A percentile compares a stretch with the other conserved stretches of the same genome.
phyloP scores from a whole-genome alignment of 2,888 invertebrate genomes.

The Thyatira batis region DNA sequence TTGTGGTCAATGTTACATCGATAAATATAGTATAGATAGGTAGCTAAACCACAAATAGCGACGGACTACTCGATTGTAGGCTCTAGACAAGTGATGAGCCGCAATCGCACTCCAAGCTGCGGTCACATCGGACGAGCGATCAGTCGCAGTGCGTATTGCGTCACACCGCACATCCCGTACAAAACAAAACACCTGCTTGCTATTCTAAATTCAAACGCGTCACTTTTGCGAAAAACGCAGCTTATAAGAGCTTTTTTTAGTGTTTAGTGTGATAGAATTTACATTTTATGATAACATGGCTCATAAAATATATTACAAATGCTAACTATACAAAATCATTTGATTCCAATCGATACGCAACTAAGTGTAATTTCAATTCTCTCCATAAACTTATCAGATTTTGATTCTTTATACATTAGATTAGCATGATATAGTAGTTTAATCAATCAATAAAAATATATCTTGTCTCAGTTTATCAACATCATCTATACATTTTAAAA shows the following conservation, averaged over 20 bases:
- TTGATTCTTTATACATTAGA: constrained; percentile 8
- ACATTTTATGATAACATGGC: too few species aligned
- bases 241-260: too few species aligned
- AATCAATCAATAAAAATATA: constrained; percentile 11
- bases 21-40: neutral
- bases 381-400: neutral
- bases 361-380: constrained; percentile 30
- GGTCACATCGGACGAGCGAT: neutral
- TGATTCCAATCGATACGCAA: constrained; percentile 37
- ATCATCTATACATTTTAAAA: neutral
- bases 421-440: constrained; percentile 26
- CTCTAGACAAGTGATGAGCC: neutral
- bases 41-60: neutral
- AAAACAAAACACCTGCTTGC: neutral
- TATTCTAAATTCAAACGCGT: too few species aligned
- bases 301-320: too few species aligned
- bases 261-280: too few species aligned
- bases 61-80: neutral
- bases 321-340: too few species aligned
- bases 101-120: neutral
- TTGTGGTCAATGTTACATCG: neutral
- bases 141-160: neutral
- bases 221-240: too few species aligned
- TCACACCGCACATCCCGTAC: neutral
- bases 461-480: neutral